phyloP scores from a whole-genome alignment of 2,888 invertebrate genomes.

The Metacarcinus magister region DNA sequence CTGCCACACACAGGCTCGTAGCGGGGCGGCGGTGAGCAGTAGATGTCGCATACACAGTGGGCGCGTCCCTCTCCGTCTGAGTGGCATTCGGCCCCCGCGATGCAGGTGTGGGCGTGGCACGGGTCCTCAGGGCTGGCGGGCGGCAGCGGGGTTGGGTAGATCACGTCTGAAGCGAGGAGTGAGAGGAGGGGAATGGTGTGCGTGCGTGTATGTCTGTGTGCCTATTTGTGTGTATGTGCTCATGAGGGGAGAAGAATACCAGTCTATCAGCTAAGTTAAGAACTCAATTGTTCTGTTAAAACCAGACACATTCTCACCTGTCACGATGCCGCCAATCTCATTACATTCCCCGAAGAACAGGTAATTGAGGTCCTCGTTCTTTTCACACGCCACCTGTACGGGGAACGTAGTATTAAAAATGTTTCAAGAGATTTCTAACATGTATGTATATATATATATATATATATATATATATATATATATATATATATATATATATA shows the following conservation, averaged over 20 bases:
- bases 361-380: constrained; percentile 70
- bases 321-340: constrained; percentile 68
- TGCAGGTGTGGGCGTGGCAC: constrained; percentile 82
- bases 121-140: constrained; percentile 67
- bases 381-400: constrained; percentile 77
- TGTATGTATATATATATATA: neutral
- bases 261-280: too few species aligned
- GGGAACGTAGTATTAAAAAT: too few species aligned
- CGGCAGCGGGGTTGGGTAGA: constrained; percentile 73
- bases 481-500: too few species aligned
- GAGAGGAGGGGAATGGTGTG: neutral
- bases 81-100: constrained; percentile 87
- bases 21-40: constrained; percentile 87
- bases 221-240: neutral
- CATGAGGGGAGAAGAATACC: neutral
- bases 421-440: too few species aligned
- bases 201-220: neutral
- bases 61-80: constrained; percentile 90
- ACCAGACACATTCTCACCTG: constrained; percentile 61
- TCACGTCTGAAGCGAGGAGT: constrained; percentile 55
- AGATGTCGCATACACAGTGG: constrained; percentile 91
- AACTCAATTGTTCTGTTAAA: too few species aligned
- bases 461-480: too few species aligned
- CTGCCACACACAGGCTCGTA: constrained; percentile 91
- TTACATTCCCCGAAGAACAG: constrained; percentile 74